Evolutionary conservation across 1,140 invertebrate species (phyloP).

Genomic region (Papilio machaon): DNA sequence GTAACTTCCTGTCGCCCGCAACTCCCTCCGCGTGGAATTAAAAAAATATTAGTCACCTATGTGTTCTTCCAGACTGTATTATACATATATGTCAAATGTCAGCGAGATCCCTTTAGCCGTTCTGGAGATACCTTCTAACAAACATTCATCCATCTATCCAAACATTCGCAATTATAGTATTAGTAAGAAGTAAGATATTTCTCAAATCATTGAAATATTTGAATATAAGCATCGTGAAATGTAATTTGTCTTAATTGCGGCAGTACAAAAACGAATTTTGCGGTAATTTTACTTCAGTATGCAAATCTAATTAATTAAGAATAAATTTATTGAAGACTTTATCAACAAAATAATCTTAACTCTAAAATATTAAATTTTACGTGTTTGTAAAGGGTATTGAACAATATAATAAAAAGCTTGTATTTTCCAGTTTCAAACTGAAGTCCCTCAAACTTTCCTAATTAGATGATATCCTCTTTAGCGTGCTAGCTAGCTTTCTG

Average conservation of each 20-base stretch:
- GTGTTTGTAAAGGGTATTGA: not conserved
- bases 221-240: not conserved
- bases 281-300: not conserved
- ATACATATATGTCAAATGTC: too few species aligned
- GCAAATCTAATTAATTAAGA: not conserved
- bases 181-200: not conserved
- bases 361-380: not conserved
- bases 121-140: too few species aligned
- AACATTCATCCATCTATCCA: too few species aligned
- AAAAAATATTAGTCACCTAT: too few species aligned
- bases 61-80: too few species aligned
- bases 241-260: not conserved
- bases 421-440: not conserved
- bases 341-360: not conserved
- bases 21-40: too few species aligned
- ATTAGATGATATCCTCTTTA: conserved; percentile 23
- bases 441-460: conserved; percentile 13
- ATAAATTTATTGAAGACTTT: not conserved
- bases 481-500: not conserved
- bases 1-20: too few species aligned
- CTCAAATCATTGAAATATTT: not conserved
- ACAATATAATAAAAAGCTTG: not conserved
- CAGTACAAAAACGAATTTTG: not conserved
- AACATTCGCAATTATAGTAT: too few species aligned
- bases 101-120: too few species aligned